phyloP scores from a whole-genome alignment of 2,888 invertebrate species.

The Lithophane socia region DNA sequence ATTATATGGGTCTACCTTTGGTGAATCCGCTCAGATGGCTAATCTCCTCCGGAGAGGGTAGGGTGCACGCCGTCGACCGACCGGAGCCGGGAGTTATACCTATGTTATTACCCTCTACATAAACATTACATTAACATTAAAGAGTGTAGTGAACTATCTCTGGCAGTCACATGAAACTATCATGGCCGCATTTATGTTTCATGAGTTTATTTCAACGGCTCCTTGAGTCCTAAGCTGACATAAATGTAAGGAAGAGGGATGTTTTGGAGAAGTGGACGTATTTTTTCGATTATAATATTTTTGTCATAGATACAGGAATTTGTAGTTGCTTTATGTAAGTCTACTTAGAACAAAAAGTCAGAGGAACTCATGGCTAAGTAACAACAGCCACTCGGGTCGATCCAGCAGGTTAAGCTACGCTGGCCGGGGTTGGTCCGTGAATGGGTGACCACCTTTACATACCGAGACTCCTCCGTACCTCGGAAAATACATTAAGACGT shows the following conservation, averaged over 20 bases:
- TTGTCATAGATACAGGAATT: background rate
- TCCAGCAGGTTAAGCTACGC: too few relatives aligned
- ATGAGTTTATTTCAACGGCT: slow-evolving; percentile 67
- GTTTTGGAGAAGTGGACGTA: slow-evolving; percentile 19
- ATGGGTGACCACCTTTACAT: too few relatives aligned
- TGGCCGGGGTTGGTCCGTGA: too few relatives aligned
- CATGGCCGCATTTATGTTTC: slow-evolving; percentile 69
- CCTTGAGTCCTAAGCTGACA: slow-evolving; percentile 39
- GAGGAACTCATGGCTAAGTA: too few relatives aligned
- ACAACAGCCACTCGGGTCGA: too few relatives aligned
- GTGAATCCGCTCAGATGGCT: slow-evolving; percentile 70
- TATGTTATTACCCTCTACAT: slow-evolving; percentile 68
- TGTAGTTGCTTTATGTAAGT: background rate
- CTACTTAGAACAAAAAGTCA: background rate
- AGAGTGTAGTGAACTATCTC: slow-evolving; percentile 69
- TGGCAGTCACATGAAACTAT: slow-evolving; percentile 54
- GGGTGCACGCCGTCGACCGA: slow-evolving; percentile 61
- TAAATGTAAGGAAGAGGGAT: slow-evolving; percentile 45
- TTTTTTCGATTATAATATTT: slow-evolving; percentile 32
- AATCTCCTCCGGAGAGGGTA: slow-evolving; percentile 67
- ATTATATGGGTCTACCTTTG: slow-evolving; percentile 63
- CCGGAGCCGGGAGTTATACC: slow-evolving; percentile 49
- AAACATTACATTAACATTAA: slow-evolving; percentile 78
- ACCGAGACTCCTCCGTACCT: too few relatives aligned
- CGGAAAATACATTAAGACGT: too few relatives aligned